Evolutionary conservation across 1,140 invertebrate species (phyloP), one percentile per base, ranked within the genome.

Genomic region (Arion vulgaris): DNA sequence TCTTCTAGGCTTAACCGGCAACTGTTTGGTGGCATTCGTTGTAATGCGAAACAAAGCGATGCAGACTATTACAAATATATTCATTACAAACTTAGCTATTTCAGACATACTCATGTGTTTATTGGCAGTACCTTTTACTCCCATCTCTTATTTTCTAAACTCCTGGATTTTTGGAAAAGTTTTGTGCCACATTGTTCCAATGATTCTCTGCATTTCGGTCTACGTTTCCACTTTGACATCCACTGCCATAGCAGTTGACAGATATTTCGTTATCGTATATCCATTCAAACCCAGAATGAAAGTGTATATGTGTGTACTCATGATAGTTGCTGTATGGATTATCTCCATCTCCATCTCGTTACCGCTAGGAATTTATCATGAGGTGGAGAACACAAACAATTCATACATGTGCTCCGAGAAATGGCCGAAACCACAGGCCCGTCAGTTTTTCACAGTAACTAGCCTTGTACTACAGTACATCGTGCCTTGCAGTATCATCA

Each of bases 41-140:
- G 97, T 99, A 0, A 94, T 96, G 0, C 94, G 96, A 17, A 99
- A 98, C 91, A 95, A 95, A 69, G 95, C 96, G 53, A 99, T 99
- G 98, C 98, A 98, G 91, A 99, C 98, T 0, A 98, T 99, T 0
- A 99, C 98, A 26, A 99, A 99, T 92, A 95, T 98, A 57, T 99
- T 99, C 92, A 99, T 99, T 86, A 96, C 96, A 32, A 99, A 99
- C 92, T 92, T 99, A 80, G 98, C 98, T 0, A 93, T 99, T 19
- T 97, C 97, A n/a, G 98, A 99, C 91, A 97, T 99, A 76, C 91
- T 99, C 17, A 94, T 99, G 72, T 99, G 98, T 90, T 94, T 96
- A 2, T 94, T 99, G 84, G 96, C 97, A 0, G 97, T 99, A 26
- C 98, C 92, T 26, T 93, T 93, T 83, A 93, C 92, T 1, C 92